Base-by-base conservation (phyloP, 2,888 invertebrate genomes). In the Elgonia sp. region DNA sequence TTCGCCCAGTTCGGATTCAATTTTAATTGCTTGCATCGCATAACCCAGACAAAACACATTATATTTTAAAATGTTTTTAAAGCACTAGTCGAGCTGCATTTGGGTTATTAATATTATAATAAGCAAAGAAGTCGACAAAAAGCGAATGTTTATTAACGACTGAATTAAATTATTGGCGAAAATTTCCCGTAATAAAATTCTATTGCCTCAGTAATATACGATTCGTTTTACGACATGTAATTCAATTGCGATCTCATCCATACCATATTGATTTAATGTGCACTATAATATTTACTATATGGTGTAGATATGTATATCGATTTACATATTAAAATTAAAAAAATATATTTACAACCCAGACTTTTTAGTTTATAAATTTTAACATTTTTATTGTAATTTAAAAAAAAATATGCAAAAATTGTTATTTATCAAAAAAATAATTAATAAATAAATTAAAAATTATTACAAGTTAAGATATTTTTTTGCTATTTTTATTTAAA, bases 131-230 rank as follows among this genome's bases (percentile, higher is more conserved):
- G 12, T 40, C 42, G 42, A 69, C 42, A 79, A 80, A 69, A 80
- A 55, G 79, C 21, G 67, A 39, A 63, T 76, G 37, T 55, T 67
- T 67, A 79, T 79, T 79, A 79, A 79, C 65, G 42, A 60, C 16
- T 20, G 37, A 10, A 80, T 80, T 57, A 69, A 79, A 79, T 79
- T 79, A 79, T 79, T 42, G 79, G 67, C 16, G 65, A 67, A 79
- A 67, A 79, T 79, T 67, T 79, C 79, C 55, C 67, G 65, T 79
- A 42, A 79, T 79, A 79, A 67, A 79, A 79, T 79, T 79, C 57
- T 67, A 67, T 79, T 79, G 55, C 65, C 67, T 9, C 40, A 55
- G 42, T 67, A 79, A 79, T 67, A 53, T 76, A 76, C 76, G 65
- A 65, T 63, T 76, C 76, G 53, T 39, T 76, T 76, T 76, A 79